Evolutionary conservation across 2,888 invertebrate species (phyloP), one percentile per base, ranked within the genome.

Genomic region (Drosophila mercatorum): DNA sequence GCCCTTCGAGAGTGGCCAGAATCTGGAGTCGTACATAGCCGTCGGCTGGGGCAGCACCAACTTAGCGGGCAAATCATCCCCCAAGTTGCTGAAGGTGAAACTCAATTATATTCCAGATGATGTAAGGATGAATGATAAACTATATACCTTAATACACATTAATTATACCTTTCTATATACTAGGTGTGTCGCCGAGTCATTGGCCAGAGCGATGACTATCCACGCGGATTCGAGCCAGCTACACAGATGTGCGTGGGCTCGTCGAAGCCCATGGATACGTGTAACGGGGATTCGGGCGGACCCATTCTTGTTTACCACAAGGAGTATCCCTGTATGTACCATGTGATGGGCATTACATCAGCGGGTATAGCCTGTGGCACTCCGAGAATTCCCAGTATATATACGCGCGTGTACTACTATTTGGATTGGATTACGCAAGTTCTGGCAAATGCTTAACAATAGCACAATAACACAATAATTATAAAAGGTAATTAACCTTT

Each of bases 11-110:
- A 72, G 59, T 62, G 81, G 81, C 14, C 52, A 53, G 0, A 53
- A 47, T 44, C 59, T 69, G 34, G 46, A 69, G 3, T 49, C 83
- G 63, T 93, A 92, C 1, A 92, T 93, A 6, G 94, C 94, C 22
- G 91, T 93, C 5, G 94, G 94, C 12, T 94, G 94, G 94, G 94
- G 95, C 1, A 90, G 92, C 44, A 93, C 90, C 0, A 87, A 83
- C 7, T 92, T 85, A n/a, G 81, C 85, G 26, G 79, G 88, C 4
- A 60, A 67, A 44, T 88, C 91, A 34, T 90, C 92, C 46, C 88
- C 88, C 3, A 91, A 93, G 71, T 85, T 95, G 51, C 80, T 94
- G 4, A 94, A 94, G 89, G 95, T 95, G 0, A 93, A 92, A 5
- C 83, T 95, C 44, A 91, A 92, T 11, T 89, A 93, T 3, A 93